A percentile compares a stretch with the other conserved stretches of the same genome.
phyloP scores from a whole-genome alignment of 2,797 vertebrate genomes.

The Eulemur coronatus region DNA sequence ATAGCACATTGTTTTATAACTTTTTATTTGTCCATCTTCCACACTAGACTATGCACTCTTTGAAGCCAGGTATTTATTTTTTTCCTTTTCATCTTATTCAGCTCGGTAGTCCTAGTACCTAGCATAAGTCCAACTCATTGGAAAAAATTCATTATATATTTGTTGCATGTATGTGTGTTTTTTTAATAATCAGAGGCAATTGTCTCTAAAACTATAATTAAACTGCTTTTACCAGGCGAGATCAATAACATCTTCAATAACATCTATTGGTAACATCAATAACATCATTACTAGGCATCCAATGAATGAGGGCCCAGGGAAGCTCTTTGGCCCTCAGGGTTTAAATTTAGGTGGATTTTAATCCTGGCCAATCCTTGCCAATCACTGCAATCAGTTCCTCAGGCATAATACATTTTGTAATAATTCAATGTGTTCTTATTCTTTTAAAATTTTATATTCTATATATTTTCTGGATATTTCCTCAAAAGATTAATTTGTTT shows the following conservation, averaged over 20 bases:
- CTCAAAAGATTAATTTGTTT: background rate
- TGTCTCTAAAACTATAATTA: background rate
- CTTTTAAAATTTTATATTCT: background rate
- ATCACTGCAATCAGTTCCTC: background rate
- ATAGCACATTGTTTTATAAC: constrained; percentile 23
- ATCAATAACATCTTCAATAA: background rate
- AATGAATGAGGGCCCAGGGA: background rate
- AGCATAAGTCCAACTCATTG: background rate
- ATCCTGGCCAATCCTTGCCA: background rate
- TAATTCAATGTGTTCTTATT: background rate
- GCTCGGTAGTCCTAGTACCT: background rate
- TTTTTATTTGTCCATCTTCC: constrained; percentile 28
- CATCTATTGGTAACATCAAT: too few species aligned
- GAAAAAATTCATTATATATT: background rate
- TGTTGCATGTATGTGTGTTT: background rate
- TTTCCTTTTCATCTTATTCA: constrained; percentile 2
- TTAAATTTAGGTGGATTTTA: constrained; percentile 39
- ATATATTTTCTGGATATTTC: background rate
- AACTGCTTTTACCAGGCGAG: background rate
- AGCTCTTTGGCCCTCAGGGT: background rate
- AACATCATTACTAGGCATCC: background rate
- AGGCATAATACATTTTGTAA: background rate
- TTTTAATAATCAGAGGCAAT: background rate
- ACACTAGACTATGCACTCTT: background rate
- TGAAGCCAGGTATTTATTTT: background rate